Base-by-base conservation (phyloP, 2,113 vertebrate genomes). In the Numida meleagris region DNA sequence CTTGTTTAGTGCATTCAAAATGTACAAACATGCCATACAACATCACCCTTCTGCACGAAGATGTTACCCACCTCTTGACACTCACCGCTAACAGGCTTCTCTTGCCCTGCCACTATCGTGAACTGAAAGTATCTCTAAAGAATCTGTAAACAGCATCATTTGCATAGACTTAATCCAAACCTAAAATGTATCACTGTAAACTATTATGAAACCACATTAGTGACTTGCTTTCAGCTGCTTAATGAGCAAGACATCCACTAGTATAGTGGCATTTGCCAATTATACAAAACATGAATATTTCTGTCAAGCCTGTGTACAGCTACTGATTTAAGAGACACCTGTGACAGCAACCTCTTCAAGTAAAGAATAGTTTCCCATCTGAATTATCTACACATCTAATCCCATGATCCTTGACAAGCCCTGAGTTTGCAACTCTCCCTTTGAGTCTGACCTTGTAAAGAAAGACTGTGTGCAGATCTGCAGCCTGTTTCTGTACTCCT, bases 161-260 rank as follows among this genome's bases (percentile, higher is more conserved):
- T 67, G 29, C 45, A 84, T 7, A 65, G 65, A 82, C 29, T 93
- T 79, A 48, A 87, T 57, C 67, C 46, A 89, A 91, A 89, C 43
- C 42, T 68, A 40, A 59, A 88, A 83, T 67, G 85, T 73, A 92
- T 82, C 84, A 82, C 5, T 59, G 36, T 13, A 65, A 94, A 36
- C 82, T 71, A 87, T 94, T 91, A 89, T 33, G 59, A 87, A 93
- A 91, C 50, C 65, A 88, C 46, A 29, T 63, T 55, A 87, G 75
- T 75, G 82, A 94, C 34, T 84, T 48, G 48, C 74, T 94, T 93
- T 74, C 72, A 58, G 68, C 46, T 89, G 75, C 48, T 66, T 86
- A 68, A 80, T 61, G 85, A 82, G 40, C 36, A 63, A 67, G 62
- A 61, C 58, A 72, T 34, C 83, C 89, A 62, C 63, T 55, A 87